These are phyloP conservation scores for Mythimna lalbum DNA, from an alignment of 2,888 invertebrate genomes.

Conservation along the genomic window DNA sequence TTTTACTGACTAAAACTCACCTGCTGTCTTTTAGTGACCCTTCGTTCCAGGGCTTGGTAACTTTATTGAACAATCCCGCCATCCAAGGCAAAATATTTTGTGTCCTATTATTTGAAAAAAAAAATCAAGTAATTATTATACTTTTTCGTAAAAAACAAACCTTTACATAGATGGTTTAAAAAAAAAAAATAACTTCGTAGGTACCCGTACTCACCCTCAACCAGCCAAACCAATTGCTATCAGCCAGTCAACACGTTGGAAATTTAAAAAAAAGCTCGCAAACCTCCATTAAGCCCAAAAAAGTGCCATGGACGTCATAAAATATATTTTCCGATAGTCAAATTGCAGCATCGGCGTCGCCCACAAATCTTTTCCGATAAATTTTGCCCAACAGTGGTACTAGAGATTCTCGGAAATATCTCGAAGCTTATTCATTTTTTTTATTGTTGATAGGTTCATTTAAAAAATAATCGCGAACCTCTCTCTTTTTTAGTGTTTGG, in stretches of 20 bases:
- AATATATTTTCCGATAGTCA: slow-evolving; percentile 89
- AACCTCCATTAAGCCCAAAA: slow-evolving; percentile 81
- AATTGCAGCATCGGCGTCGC: slow-evolving; percentile 85
- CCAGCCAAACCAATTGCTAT: slow-evolving; percentile 69
- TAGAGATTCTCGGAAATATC: slow-evolving; percentile 68
- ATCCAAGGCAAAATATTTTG: no score
- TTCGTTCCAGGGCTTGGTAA: no score
- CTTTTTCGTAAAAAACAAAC: background rate
- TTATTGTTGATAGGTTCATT: no score
- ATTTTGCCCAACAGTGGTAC: slow-evolving; percentile 78
- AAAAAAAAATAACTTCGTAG: slow-evolving; percentile 16
- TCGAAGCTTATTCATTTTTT: slow-evolving; percentile 64
- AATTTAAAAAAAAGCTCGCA: slow-evolving; percentile 71
- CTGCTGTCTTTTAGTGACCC: no score
- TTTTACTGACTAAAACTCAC: no score
- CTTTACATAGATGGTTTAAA: background rate
- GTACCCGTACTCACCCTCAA: slow-evolving; percentile 2
- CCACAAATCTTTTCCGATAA: slow-evolving; percentile 87
- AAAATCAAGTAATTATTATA: background rate
- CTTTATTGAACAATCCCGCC: no score
- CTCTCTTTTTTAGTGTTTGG: background rate
- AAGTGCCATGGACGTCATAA: slow-evolving; percentile 85
- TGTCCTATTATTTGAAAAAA: no score
- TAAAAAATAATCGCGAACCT: background rate
- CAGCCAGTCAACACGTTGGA: slow-evolving; percentile 66